phyloP scores from a whole-genome alignment of 2,113 vertebrate genomes.

The Halichoerus grypus region DNA sequence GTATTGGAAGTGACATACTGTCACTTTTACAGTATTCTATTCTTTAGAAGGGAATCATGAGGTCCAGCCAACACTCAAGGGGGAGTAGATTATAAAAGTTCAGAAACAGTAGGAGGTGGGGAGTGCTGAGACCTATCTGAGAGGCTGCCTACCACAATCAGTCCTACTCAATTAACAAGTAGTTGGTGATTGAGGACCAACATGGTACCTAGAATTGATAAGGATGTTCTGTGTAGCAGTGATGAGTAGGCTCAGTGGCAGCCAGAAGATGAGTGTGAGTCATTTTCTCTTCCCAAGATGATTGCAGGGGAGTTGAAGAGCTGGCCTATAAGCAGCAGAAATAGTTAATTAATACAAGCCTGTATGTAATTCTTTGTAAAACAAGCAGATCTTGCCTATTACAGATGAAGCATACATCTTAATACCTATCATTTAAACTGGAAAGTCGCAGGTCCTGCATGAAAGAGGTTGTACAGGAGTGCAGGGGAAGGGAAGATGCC shows the following conservation, averaged over 20 bases:
- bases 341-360: slow-evolving; percentile 32
- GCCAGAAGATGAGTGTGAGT: background rate
- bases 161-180: background rate
- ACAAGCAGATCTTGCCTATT: slow-evolving; percentile 39
- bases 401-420: background rate
- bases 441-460: slow-evolving; percentile 2
- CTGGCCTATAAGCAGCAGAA: slow-evolving; percentile 21
- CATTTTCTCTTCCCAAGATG: slow-evolving; percentile 16
- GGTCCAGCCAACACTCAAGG: background rate
- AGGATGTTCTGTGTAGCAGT: background rate
- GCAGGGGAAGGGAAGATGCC: background rate
- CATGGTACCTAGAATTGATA: background rate
- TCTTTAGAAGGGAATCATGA: background rate
- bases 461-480: background rate
- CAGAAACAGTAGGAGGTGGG: background rate
- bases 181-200: background rate
- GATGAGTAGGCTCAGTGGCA: background rate
- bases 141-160: background rate
- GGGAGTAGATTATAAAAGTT: background rate
- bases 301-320: background rate
- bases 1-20: background rate
- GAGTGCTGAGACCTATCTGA: background rate
- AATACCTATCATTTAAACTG: slow-evolving; percentile 32
- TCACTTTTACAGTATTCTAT: background rate
- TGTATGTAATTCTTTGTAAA: slow-evolving; percentile 49